These are phyloP conservation scores for Pyrocoelia pectoralis DNA, from an alignment of 2,888 invertebrate species.

Conservation along the genomic window DNA sequence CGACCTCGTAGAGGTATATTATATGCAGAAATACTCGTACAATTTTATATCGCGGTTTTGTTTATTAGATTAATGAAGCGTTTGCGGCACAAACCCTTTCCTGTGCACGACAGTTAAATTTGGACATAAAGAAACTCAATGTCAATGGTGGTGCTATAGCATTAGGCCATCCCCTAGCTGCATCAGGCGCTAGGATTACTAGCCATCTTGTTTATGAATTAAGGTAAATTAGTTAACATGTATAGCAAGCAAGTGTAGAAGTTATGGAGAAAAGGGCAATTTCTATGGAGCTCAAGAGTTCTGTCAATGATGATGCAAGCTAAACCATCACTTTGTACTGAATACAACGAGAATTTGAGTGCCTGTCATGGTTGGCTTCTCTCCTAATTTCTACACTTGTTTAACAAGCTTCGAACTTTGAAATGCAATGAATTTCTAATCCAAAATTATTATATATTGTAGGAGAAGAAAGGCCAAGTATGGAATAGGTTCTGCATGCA, in stretches of 20 bases:
- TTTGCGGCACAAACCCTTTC: slow-evolving; percentile 95
- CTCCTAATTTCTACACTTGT: too few relatives aligned
- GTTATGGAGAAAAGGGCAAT: too few relatives aligned
- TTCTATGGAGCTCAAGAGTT: too few relatives aligned
- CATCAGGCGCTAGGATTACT: slow-evolving; percentile 92
- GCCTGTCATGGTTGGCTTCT: too few relatives aligned
- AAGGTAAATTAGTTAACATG: slow-evolving; percentile 64
- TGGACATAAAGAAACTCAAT: slow-evolving; percentile 89
- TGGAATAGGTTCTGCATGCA: slow-evolving; percentile 95
- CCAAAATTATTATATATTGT: too few relatives aligned
- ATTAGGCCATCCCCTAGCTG: slow-evolving; percentile 93
- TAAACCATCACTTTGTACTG: too few relatives aligned
- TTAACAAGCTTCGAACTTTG: too few relatives aligned
- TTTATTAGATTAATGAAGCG: slow-evolving; percentile 94
- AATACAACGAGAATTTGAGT: too few relatives aligned
- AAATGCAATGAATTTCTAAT: too few relatives aligned
- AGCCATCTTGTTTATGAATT: slow-evolving; percentile 91
- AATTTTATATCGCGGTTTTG: background rate
- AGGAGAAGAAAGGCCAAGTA: slow-evolving; percentile 86
- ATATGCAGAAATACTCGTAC: too few relatives aligned
- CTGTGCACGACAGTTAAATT: slow-evolving; percentile 86
- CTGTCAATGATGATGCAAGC: too few relatives aligned
- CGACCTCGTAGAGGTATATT: slow-evolving; percentile 88
- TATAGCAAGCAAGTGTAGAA: too few relatives aligned
- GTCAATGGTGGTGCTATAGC: slow-evolving; percentile 97